phyloP scores from a whole-genome alignment of 2,113 vertebrate genomes.

The Rynchops niger region DNA sequence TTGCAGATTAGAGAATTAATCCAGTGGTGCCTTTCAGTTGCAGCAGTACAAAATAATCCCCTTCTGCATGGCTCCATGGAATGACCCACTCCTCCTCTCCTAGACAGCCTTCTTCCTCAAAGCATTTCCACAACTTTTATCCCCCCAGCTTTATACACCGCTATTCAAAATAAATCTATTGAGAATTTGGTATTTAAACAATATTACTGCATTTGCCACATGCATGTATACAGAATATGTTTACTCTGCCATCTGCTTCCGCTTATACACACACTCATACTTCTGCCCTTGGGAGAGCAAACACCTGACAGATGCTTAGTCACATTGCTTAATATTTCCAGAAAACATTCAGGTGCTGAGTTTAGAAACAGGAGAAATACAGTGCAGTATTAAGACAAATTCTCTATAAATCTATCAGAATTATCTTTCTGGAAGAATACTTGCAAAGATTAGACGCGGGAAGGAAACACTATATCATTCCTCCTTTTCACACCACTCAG shows the following conservation, averaged over 20 bases:
- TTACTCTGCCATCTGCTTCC: conserved; percentile 13
- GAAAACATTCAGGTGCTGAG: conserved; percentile 16
- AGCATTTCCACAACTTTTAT: background rate
- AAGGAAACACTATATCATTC: background rate
- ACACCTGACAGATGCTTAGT: conserved; percentile 50
- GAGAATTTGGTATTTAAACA: background rate
- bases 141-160: background rate
- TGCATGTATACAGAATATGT: background rate
- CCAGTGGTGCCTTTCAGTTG: background rate
- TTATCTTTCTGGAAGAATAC: background rate
- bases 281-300: conserved; percentile 33
- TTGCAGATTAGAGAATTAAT: background rate
- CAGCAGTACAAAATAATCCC: background rate
- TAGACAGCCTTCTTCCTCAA: background rate
- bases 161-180: background rate
- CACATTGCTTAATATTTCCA: background rate
- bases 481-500: background rate
- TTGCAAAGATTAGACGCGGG: background rate
- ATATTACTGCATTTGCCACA: background rate
- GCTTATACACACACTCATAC: background rate
- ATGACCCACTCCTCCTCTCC: background rate
- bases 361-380: background rate
- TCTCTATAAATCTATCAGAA: background rate
- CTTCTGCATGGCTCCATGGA: background rate
- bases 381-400: background rate